Percentiles rank a stretch among this genome's conserved stretches.
Conservation (phyloP, 2,888 invertebrate genomes). For the Pristionchus fissidentatus region DNA sequence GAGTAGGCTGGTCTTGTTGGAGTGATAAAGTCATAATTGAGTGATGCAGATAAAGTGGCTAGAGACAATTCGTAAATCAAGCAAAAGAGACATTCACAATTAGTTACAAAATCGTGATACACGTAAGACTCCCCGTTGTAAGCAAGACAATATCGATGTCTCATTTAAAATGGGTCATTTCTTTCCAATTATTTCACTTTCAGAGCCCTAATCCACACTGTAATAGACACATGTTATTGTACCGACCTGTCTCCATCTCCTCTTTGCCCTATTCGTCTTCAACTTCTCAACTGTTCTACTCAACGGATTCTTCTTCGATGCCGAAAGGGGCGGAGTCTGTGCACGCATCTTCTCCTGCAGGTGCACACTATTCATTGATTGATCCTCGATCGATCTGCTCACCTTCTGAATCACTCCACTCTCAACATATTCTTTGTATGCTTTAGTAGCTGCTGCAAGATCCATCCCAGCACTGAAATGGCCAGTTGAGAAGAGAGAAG, state of each 20-base stretch:
- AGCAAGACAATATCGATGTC: neutral
- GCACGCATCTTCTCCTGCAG: conserved; percentile 62
- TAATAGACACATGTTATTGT: no score
- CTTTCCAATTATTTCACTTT: neutral
- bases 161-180: neutral
- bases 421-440: conserved; percentile 67
- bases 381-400: neutral
- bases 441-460: conserved; percentile 60
- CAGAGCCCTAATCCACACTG: neutral
- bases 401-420: conserved; percentile 63
- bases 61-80: no score
- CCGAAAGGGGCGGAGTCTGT: conserved; percentile 65
- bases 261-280: conserved; percentile 66
- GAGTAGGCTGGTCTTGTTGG: no score
- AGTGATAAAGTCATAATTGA: no score
- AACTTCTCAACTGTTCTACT: conserved; percentile 66
- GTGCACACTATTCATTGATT: neutral
- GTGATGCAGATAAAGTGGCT: no score
- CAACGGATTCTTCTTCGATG: conserved; percentile 51
- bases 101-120: neutral
- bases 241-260: conserved; percentile 68
- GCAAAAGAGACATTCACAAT: no score
- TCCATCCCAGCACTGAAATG: conserved; percentile 60
- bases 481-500: neutral
- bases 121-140: neutral